These are phyloP conservation scores for Neosilurus hyrtlii DNA, from an alignment of 2,797 vertebrate species.

Conservation along the genomic window DNA sequence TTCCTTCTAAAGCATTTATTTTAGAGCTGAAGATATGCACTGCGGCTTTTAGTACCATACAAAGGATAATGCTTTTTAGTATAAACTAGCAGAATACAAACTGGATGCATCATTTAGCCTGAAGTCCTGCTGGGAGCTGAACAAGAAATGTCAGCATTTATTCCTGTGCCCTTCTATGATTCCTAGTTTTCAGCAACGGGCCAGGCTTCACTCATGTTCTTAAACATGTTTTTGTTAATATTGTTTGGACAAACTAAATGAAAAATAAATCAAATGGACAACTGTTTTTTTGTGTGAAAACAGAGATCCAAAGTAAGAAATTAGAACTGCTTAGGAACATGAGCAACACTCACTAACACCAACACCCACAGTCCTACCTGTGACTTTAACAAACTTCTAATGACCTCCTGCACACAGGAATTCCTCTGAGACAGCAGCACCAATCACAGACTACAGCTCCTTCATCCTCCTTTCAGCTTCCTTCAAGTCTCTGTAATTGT, in stretches of 20 bases:
- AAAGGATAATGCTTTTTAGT: neutral
- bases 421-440: slow-evolving; percentile 80
- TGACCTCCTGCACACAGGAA: slow-evolving; percentile 88
- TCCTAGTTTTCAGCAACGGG: neutral
- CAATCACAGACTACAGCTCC: slow-evolving; percentile 73
- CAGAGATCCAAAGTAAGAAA: neutral
- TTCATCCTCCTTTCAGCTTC: slow-evolving; percentile 82
- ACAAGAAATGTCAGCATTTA: neutral
- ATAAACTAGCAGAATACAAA: neutral
- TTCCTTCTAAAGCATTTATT: neutral
- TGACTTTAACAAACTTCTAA: slow-evolving; percentile 88
- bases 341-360: neutral
- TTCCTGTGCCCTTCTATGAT: neutral
- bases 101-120: neutral
- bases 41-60: neutral
- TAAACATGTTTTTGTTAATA: neutral
- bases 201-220: neutral
- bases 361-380: slow-evolving; percentile 70
- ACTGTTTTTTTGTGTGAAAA: neutral
- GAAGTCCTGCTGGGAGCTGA: neutral
- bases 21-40: neutral
- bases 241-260: neutral
- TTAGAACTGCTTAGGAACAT: neutral
- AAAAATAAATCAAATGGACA: neutral
- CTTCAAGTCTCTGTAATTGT: slow-evolving; percentile 86